Evolutionary conservation across 64 coral and sea anemone species (phyloP).

Genomic region (Trachythela sp.): DNA sequence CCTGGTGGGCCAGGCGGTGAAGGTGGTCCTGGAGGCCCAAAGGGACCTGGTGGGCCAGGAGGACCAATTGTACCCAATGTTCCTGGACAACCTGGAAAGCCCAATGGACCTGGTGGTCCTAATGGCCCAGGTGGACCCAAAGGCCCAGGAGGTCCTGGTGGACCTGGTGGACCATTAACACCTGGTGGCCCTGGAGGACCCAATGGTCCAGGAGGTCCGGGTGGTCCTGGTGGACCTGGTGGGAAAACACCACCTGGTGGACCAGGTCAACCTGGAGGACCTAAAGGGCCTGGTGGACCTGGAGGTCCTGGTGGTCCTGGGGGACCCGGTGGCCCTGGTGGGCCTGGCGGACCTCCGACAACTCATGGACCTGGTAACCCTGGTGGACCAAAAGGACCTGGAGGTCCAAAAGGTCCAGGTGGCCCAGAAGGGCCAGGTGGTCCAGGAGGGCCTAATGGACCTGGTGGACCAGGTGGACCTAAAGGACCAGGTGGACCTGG

Average conservation of each 20-base stretch:
- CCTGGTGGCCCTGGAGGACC: slow-evolving; percentile 13
- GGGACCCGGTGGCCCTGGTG: slow-evolving; percentile 38
- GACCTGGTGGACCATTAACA: slow-evolving; percentile 31
- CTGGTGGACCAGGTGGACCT: too few species aligned
- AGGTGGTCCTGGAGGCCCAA: not conserved
- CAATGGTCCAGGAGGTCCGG: slow-evolving; percentile 25
- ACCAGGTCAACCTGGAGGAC: slow-evolving; percentile 55
- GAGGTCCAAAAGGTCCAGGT: too few species aligned
- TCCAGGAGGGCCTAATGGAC: too few species aligned
- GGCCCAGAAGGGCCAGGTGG: too few species aligned
- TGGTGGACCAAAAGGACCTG: too few species aligned
- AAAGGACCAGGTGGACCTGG: too few species aligned
- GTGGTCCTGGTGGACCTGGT: slow-evolving; percentile 52
- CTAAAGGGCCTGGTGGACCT: slow-evolving; percentile 65
- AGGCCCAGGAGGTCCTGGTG: not conserved
- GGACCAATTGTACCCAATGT: not conserved
- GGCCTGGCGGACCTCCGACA: not conserved
- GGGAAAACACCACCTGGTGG: slow-evolving; percentile 49
- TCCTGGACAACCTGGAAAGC: not conserved
- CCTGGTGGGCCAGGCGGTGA: not conserved
- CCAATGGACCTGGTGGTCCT: not conserved
- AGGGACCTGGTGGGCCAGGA: not conserved
- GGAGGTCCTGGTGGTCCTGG: slow-evolving; percentile 63
- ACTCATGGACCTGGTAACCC: not conserved
- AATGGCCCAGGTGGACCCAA: not conserved